Base-by-base conservation (phyloP, 2,888 invertebrate genomes). In the Saturnia pavonia region DNA sequence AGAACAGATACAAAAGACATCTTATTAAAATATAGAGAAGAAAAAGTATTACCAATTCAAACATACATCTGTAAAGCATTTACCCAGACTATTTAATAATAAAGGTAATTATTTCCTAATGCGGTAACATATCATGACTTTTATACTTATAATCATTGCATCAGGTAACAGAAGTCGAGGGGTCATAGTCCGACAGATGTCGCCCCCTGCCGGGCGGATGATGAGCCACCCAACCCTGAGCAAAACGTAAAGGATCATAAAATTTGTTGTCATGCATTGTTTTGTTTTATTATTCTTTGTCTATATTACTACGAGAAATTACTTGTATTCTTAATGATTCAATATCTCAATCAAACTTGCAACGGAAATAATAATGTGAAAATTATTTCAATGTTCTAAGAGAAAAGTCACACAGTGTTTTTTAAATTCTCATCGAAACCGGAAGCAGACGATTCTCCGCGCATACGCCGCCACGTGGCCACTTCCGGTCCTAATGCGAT, bases 401-500 rank as follows among this genome's bases (percentile, higher is more conserved):
- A 11, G 48, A 68, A 68, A 51, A 54, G 11, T 68, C 68, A 40
- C 42, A 68, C n/a, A 48, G 48, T 75, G 70, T 72, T 74, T 73
- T 65, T 69, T 68, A 43, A 71, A 67, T 70, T 74, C 75, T 75
- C 75, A 73, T 76, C 74, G 74, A 80, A 80, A 85, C 88, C 90
- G 93, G 93, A 94, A 91, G 87, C 85, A 87, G 87, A 79, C 88
- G 88, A 91, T 93, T 92, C 89, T 87, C 73, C 77, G 84, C 87
- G 87, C 92, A 88, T 91, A 86, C 90, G 87, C 81, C 87, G 87
- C 82, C 92, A 91, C 93, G 92, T 84, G 92, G 72, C 85, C 85
- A 81, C 86, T 88, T 92, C 92, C 92, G 91, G 81, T 84, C 78
- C 80, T 91, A 91, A 91, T 91, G 90, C 87, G 87, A 88, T 90